These are phyloP conservation scores for Ptyas mucosa DNA, from an alignment of 2,113 vertebrate genomes.

Conservation along the genomic window DNA sequence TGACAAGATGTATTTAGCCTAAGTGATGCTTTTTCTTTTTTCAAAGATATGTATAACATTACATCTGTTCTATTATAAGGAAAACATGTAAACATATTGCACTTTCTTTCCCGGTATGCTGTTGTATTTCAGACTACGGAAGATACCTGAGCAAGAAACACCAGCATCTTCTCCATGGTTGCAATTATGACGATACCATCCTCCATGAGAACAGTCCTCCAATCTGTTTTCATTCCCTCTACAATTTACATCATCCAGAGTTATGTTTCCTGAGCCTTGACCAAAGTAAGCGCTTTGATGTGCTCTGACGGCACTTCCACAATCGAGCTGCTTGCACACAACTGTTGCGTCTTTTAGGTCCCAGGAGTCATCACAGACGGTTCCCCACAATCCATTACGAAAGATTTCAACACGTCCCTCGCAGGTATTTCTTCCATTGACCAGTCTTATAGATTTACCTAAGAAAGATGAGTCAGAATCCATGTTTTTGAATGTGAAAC, in stretches of 20 bases:
- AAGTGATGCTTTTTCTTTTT: background rate
- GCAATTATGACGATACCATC: slow-evolving; percentile 77
- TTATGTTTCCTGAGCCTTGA: slow-evolving; percentile 69
- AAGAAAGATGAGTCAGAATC: background rate
- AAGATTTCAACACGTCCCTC: slow-evolving; percentile 39
- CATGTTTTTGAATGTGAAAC: background rate
- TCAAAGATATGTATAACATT: background rate
- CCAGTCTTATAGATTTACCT: slow-evolving; percentile 32
- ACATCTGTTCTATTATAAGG: background rate
- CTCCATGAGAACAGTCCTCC: slow-evolving; percentile 71
- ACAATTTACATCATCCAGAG: slow-evolving; percentile 74
- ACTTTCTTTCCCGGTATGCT: background rate
- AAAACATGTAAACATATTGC: background rate
- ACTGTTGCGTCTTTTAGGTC: rapidly evolving
- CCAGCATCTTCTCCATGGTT: slow-evolving; percentile 64
- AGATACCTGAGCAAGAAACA: slow-evolving; percentile 64
- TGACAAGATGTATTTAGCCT: background rate
- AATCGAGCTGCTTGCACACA: slow-evolving; percentile 48
- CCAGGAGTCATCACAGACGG: slow-evolving; percentile 45
- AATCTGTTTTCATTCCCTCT: slow-evolving; percentile 71
- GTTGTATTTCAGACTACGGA: background rate
- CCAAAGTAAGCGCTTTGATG: slow-evolving; percentile 65
- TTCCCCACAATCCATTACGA: slow-evolving; percentile 28
- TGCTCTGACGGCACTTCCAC: background rate
- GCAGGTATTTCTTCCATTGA: slow-evolving; percentile 29